Evolutionary conservation across 2,113 vertebrate species (phyloP), one percentile per base, ranked within the genome.

Genomic region (Turdus rufiventris): DNA sequence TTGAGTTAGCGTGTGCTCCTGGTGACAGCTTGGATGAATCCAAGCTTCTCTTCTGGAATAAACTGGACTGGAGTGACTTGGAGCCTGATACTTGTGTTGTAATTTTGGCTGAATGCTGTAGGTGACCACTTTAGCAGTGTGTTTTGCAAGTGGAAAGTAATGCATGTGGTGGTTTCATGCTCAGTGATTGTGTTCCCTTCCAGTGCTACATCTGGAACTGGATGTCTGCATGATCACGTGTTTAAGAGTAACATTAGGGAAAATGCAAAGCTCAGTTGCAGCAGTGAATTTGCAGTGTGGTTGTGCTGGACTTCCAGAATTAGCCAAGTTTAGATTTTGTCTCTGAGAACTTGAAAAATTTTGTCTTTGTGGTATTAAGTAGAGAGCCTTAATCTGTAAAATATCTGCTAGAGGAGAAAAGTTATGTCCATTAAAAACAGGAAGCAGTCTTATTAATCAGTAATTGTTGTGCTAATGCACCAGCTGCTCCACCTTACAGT

Each of bases 141-240:
- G 29, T 85, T 94, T 89, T 87, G 65, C 1, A 40, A 94, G 93
- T 54, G 93, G 82, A 91, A 91, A 93, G 85, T 85, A 97, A 78
- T 0, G 3, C 60, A 51, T 5, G 38, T 0, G 3, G 86, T 87
- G 74, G 86, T 94, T 96, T 93, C 63, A 19, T 90, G 83, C 54
- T 90, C 65, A n/a, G 76, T 53, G 56, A 47, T 73, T 85, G 62
- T 10, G 33, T 50, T 96, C 87, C 57, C 91, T 95, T 87, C 91
- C 77, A 3, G 93, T 93, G 87, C 95, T 96, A 66, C 95, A 94
- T 97, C 93, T 93, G 91, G 93, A 95, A 81, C 73, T 91, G 92
- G 74, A 57, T 28, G 83, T 93, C 91, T 96, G 91, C 92, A 71
- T 56, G 79, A 96, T 96, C 96, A 96, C 92, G 89, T 95, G 78